Conservation (phyloP, 2,888 invertebrate genomes). For the Hofmannophila pseudospretella region DNA sequence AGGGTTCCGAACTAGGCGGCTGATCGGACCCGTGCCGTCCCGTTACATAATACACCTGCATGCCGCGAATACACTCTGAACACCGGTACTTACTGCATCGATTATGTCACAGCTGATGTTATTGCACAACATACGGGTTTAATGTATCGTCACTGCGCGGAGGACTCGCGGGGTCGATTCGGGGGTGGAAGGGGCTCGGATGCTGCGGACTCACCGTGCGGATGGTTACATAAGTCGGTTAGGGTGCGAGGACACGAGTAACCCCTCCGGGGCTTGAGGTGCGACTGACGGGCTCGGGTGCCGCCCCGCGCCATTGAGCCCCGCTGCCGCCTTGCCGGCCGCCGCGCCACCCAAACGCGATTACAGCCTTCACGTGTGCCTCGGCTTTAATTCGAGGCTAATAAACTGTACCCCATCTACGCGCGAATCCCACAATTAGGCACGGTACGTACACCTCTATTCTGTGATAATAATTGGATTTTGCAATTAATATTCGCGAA, state of each 20-base stretch:
- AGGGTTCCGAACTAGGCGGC: not conserved
- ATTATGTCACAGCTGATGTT: conserved; percentile 73
- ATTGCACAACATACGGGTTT: conserved; percentile 43
- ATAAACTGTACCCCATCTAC: conserved; percentile 52
- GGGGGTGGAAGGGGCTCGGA: conserved; percentile 57
- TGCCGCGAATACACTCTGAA: conserved; percentile 46
- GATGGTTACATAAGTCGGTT: conserved; percentile 74
- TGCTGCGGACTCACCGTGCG: conserved; percentile 73
- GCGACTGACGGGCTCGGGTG: conserved; percentile 67
- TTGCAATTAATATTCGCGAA: not conserved
- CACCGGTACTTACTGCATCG: conserved; percentile 72
- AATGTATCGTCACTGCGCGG: conserved; percentile 34
- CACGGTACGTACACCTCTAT: not conserved
- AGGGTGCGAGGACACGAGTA: conserved; percentile 63
- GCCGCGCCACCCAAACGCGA: conserved; percentile 58
- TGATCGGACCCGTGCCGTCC: conserved; percentile 24
- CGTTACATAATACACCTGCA: conserved; percentile 69
- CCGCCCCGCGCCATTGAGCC: conserved; percentile 68
- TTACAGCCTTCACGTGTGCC: conserved; percentile 66
- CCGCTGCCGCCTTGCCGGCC: conserved; percentile 33
- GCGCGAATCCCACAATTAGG: conserved; percentile 8
- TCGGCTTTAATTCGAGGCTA: conserved; percentile 41
- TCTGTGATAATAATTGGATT: not conserved
- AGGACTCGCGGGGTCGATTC: conserved; percentile 47
- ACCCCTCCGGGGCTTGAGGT: conserved; percentile 68